Percentiles rank a stretch among this genome's conserved stretches.
Evolutionary conservation across 2,113 vertebrate genomes (phyloP).

Genomic region (Patagioenas fasciata): DNA sequence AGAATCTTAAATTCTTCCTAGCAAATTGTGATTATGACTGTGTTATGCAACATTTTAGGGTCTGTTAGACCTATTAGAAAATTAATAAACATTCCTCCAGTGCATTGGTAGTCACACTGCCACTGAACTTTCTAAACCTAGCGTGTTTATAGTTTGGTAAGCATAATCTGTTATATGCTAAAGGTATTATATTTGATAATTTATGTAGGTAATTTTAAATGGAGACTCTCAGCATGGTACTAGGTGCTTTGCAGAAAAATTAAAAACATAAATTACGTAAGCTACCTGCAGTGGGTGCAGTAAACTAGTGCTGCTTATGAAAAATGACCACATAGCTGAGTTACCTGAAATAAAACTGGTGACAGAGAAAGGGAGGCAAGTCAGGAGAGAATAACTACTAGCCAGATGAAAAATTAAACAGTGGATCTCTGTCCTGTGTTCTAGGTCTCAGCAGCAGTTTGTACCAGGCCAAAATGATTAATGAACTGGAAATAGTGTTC

Average conservation of each 20-base stretch:
- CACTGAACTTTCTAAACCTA: background rate
- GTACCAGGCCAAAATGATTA: background rate
- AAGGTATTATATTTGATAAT: constrained; percentile 27
- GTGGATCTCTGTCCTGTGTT: background rate
- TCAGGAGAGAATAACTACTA: background rate
- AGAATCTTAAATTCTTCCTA: background rate
- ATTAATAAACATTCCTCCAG: background rate
- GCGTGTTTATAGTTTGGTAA: background rate
- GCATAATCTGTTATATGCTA: background rate
- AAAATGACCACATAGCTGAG: background rate
- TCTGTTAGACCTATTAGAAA: constrained; percentile 2
- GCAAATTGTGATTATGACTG: background rate
- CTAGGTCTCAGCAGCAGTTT: background rate
- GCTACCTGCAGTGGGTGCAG: background rate
- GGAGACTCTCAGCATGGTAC: background rate
- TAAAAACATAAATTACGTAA: constrained; percentile 18
- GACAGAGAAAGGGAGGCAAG: background rate
- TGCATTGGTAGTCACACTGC: background rate
- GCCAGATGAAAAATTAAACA: background rate
- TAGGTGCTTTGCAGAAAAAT: constrained; percentile 42
- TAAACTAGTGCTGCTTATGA: background rate
- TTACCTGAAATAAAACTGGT: background rate
- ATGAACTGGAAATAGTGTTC: background rate
- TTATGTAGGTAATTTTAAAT: constrained; percentile 39
- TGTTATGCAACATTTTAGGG: background rate